Evolutionary conservation across 2,113 vertebrate genomes (phyloP).

Genomic region (Megaleporinus macrocephalus): DNA sequence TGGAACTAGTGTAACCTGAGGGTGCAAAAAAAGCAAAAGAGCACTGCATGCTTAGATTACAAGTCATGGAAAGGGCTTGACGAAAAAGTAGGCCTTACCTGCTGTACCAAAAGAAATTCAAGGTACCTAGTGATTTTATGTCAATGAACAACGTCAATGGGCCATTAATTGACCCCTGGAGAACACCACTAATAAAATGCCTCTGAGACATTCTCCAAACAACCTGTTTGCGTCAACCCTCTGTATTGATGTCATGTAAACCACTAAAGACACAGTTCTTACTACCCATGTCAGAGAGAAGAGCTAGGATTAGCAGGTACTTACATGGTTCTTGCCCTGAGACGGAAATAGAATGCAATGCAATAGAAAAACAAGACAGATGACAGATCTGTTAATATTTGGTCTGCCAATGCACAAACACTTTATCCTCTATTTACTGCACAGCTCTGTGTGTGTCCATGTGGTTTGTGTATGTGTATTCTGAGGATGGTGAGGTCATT

Average conservation of each 20-base stretch:
- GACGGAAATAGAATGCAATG: neutral
- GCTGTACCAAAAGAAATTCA: neutral
- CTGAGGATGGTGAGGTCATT: conserved; percentile 12
- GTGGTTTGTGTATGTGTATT: neutral
- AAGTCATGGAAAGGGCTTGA: neutral
- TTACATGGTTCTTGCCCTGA: neutral
- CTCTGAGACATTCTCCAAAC: neutral
- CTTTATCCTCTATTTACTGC: neutral
- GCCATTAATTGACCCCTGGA: neutral
- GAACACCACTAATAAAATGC: neutral
- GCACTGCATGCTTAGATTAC: too few relatives aligned
- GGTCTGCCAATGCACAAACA: neutral
- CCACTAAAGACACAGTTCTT: neutral
- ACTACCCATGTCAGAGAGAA: neutral
- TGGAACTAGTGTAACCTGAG: too few relatives aligned
- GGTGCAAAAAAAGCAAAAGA: too few relatives aligned
- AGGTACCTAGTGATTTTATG: neutral
- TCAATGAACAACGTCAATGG: neutral
- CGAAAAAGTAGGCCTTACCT: neutral
- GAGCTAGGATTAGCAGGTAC: neutral
- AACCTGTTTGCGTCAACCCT: neutral
- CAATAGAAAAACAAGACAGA: neutral
- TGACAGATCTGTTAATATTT: neutral
- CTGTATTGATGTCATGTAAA: neutral
- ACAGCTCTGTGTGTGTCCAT: neutral